These are phyloP conservation scores for Dromas ardeola DNA, from an alignment of 2,113 vertebrate genomes.

Conservation along the genomic window DNA sequence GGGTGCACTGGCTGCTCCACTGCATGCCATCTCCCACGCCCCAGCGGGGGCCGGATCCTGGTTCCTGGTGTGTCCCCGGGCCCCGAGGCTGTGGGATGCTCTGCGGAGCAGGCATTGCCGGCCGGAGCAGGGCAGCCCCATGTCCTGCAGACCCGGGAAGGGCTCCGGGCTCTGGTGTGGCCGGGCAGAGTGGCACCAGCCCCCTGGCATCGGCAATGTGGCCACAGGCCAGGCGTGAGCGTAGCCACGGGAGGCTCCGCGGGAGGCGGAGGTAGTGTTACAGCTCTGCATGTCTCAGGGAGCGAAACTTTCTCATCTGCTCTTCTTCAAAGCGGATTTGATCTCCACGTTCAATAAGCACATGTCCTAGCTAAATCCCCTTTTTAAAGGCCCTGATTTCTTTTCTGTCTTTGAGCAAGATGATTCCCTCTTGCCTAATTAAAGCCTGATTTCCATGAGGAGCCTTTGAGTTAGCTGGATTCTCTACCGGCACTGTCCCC, in stretches of 20 bases:
- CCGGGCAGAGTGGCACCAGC: fast-evolving
- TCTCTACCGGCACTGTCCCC: not conserved
- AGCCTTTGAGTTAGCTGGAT: not conserved
- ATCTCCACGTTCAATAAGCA: not conserved
- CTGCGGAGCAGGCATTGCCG: fast-evolving
- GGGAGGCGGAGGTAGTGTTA: not conserved
- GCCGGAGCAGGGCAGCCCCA: fast-evolving
- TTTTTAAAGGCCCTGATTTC: not conserved
- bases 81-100: not conserved
- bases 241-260: not conserved
- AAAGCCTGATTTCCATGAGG: not conserved
- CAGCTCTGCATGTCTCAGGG: not conserved
- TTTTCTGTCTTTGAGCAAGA: not conserved
- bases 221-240: fast-evolving
- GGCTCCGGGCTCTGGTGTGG: not conserved
- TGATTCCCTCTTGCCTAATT: not conserved
- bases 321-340: not conserved
- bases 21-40: fast-evolving
- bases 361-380: not conserved
- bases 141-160: not conserved
- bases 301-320: not conserved
- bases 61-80: fast-evolving
- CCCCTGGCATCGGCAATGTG: fast-evolving
- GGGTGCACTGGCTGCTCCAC: not conserved
- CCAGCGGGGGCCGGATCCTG: fast-evolving